Conservation (phyloP, 2,888 invertebrate genomes). For the Sinodicranocentrus sp. region DNA sequence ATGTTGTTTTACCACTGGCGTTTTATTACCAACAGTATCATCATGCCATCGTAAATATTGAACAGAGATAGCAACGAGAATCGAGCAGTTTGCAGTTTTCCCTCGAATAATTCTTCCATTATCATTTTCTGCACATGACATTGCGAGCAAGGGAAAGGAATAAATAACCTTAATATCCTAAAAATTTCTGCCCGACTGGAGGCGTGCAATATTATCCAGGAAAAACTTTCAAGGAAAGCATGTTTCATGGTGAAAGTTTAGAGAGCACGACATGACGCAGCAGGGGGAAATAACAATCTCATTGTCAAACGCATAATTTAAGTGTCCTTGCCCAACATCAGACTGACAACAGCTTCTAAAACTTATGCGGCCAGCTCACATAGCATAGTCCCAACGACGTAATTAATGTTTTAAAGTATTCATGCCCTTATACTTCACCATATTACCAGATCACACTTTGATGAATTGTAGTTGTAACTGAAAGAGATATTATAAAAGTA, state of each 20-base stretch:
- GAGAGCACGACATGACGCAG: conserved; percentile 7
- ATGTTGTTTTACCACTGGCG: conserved; percentile 3
- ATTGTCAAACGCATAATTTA: not conserved
- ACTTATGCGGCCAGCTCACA: no score
- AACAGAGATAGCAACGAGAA: not conserved
- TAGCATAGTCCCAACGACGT: no score
- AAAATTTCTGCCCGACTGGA: conserved; percentile 10
- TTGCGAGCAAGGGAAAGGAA: not conserved
- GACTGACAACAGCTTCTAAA: no score
- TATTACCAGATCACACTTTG: no score
- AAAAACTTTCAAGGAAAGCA: not conserved
- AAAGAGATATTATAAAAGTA: no score
- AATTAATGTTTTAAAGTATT: no score
- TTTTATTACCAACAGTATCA: conserved; percentile 6
- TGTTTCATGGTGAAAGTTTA: not conserved
- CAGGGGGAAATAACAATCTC: not conserved
- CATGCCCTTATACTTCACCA: no score
- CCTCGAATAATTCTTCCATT: conserved; percentile 17
- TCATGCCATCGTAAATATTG: not conserved
- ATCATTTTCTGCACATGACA: conserved; percentile 25
- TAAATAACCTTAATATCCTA: conserved; percentile 16
- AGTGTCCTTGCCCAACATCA: no score
- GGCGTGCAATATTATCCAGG: conserved; percentile 18
- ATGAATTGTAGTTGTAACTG: no score
- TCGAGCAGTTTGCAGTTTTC: not conserved